Evolutionary conservation across 2,888 invertebrate species (phyloP).

Genomic region (Plutella xylostella): DNA sequence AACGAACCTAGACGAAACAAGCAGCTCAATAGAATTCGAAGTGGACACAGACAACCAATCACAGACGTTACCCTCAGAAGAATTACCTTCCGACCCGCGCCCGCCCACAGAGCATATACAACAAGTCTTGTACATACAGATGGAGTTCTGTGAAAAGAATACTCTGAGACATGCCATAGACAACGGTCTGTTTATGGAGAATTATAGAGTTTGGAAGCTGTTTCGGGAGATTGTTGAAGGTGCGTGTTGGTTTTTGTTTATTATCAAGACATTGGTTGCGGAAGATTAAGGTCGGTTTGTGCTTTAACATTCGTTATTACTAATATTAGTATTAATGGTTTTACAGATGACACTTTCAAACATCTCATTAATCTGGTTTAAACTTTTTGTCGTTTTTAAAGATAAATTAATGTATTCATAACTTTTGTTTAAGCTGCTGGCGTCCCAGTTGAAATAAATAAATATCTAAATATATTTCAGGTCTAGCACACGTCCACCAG

Average conservation of each 20-base stretch:
- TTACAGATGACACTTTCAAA: too few relatives aligned
- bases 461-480: too few relatives aligned
- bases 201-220: constrained; percentile 87
- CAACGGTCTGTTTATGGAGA: constrained; percentile 79
- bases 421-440: too few relatives aligned
- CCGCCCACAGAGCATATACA: constrained; percentile 28
- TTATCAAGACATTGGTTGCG: too few relatives aligned
- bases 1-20: constrained; percentile 54
- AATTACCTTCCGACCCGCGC: constrained; percentile 29
- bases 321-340: too few relatives aligned
- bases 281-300: too few relatives aligned
- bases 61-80: constrained; percentile 41
- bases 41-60: constrained; percentile 41
- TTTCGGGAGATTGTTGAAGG: constrained; percentile 94
- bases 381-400: too few relatives aligned
- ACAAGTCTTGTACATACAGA: constrained; percentile 86
- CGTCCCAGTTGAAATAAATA: too few relatives aligned
- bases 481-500: constrained; percentile 90
- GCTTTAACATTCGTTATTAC: too few relatives aligned
- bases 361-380: too few relatives aligned
- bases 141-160: constrained; percentile 99
- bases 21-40: constrained; percentile 74
- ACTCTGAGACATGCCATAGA: constrained; percentile 93
- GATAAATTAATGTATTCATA: too few relatives aligned
- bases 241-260: neutral